Base-by-base conservation (phyloP, 2,113 vertebrate genomes). In the Chinchilla lanigera region DNA sequence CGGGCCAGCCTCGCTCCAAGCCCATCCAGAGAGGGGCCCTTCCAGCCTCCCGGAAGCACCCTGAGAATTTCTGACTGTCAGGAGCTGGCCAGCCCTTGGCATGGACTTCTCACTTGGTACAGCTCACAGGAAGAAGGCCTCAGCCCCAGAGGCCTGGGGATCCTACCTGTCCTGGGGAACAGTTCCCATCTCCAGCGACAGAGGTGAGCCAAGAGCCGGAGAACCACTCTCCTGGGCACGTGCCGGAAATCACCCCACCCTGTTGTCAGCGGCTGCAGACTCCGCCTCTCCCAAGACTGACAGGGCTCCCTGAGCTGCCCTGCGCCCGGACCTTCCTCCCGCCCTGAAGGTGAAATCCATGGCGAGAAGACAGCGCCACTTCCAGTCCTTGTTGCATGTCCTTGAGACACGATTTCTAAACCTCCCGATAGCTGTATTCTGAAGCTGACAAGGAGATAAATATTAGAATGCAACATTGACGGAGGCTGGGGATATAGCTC, bases 371-470 rank as follows among this genome's bases (percentile, higher is more conserved):
- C 35, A 17, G 17, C 7, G 52, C 69, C 20, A 7, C 41, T 78
- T 90, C n/a, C n/a, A 6, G 35, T 33, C 52, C 8, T 33, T 33
- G 33, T 14, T 17, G 13, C 5, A 0, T 1, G 30, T 83, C 83
- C 71, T 69, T 67, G 47, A 77, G 67, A 69, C 86, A 69, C 86
- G 3, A 22, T 86, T 83, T 58, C 87, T 61, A 54, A 94, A 44
- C 26, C 65, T 78, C 56, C 89, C 4, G 8, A 47, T 20, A 47
- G 16, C 54, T 85, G 50, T 78, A 69, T 88, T 87, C 89, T 89
- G 65, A 82, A 50, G n/a, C 47, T 44, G 17, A 81, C 83, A 83
- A 61, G 47, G 75, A 93, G 92, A 75, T 22, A 28, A 41, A 93
- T 67, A 52, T 61, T 90, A 44, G 41, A 86, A 56, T 33, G 19